Conservation (phyloP, 2,113 vertebrate genomes). For the Nerophis ophidion region DNA sequence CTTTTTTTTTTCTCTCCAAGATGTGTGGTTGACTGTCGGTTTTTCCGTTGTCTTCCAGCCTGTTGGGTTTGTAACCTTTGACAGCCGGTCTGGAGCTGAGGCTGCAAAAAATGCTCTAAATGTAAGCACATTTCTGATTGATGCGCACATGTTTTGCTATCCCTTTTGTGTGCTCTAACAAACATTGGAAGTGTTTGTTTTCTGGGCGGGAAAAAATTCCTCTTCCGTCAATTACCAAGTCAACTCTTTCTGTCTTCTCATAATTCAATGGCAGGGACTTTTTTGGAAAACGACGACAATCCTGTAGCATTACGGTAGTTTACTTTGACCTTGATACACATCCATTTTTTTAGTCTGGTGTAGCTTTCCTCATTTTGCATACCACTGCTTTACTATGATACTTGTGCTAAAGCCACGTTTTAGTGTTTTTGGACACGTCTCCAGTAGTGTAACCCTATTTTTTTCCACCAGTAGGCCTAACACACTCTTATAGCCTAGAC, state of each 20-base stretch:
- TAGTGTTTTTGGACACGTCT: slow-evolving; percentile 62
- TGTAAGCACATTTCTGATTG: slow-evolving; percentile 71
- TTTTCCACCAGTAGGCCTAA: slow-evolving; percentile 63
- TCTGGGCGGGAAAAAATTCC: neutral
- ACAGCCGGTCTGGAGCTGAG: slow-evolving; percentile 92
- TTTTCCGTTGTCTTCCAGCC: slow-evolving; percentile 76
- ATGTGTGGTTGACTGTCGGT: slow-evolving; percentile 2
- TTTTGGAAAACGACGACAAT: slow-evolving; percentile 70
- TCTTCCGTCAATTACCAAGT: slow-evolving; percentile 28
- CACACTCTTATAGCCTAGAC: slow-evolving; percentile 59
- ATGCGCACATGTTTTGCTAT: neutral
- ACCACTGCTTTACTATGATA: slow-evolving; percentile 65
- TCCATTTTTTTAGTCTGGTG: slow-evolving; percentile 57
- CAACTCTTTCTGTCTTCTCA: slow-evolving; percentile 63
- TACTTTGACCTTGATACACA: slow-evolving; percentile 70
- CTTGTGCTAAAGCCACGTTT: slow-evolving; percentile 58
- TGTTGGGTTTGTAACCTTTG: slow-evolving; percentile 98
- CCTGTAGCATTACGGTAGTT: slow-evolving; percentile 72
- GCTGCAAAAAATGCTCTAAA: slow-evolving; percentile 95
- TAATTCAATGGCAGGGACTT: slow-evolving; percentile 70
- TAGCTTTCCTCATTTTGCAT: slow-evolving; percentile 63
- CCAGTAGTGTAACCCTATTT: slow-evolving; percentile 61
- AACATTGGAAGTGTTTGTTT: slow-evolving; percentile 3
- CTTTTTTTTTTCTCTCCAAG: neutral
- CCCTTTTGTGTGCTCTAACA: neutral